Conservation (phyloP, 2,888 invertebrate species). For the Platycheirus rosarum region DNA sequence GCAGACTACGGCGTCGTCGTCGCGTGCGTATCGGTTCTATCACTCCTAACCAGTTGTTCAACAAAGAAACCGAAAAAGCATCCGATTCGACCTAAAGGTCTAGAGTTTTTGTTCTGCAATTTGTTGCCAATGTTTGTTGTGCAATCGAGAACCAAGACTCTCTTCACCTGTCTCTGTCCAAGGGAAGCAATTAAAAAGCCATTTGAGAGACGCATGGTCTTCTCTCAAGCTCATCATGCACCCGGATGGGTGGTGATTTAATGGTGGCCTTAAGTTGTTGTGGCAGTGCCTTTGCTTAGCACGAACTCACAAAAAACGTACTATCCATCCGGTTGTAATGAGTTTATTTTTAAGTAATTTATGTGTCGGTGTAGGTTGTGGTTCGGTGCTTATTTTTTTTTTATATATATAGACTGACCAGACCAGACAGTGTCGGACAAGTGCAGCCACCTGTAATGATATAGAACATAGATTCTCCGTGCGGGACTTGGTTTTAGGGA, state of each 20-base stretch:
- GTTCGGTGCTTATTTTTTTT: background rate
- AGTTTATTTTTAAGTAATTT: constrained; percentile 8
- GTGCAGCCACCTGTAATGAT: constrained; percentile 20
- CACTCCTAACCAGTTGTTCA: background rate
- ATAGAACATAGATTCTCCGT: background rate
- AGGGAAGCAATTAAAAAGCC: constrained; percentile 68
- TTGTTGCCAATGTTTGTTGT: constrained; percentile 46
- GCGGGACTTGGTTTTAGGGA: background rate
- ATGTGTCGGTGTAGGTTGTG: constrained; percentile 6
- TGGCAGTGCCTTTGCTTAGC: constrained; percentile 1
- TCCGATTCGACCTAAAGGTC: constrained; percentile 16
- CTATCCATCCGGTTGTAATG: constrained; percentile 8
- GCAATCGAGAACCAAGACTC: constrained; percentile 16
- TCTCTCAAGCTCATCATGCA: constrained; percentile 21
- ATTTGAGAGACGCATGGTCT: constrained; percentile 53
- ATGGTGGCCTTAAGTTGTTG: constrained; percentile 16
- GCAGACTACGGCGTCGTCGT: background rate
- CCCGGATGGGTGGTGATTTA: constrained; percentile 55
- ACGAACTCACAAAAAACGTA: background rate
- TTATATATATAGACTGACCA: no score
- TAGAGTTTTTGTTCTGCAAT: constrained; percentile 51
- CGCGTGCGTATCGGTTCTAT: background rate
- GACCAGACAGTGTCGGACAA: constrained; percentile 4
- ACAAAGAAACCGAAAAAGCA: constrained; percentile 1
- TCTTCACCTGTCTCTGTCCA: constrained; percentile 48